Evolutionary conservation across 2,888 invertebrate species (phyloP), one percentile per base, ranked within the genome.

Genomic region (Lasioglossum vierecki): DNA sequence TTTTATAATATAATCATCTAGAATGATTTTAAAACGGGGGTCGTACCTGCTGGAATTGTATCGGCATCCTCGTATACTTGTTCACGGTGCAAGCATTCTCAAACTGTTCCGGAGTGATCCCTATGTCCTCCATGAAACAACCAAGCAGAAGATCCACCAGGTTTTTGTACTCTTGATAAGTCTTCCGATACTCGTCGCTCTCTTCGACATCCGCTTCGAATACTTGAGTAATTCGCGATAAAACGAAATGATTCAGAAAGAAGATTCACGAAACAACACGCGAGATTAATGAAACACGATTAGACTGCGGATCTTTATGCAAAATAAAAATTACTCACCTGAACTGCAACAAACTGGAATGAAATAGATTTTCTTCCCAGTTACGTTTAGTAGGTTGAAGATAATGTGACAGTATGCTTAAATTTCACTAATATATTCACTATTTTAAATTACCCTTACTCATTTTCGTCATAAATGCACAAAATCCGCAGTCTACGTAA

Each of bases 91-190:
- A 98, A 11, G 98, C 98, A 76, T 96, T 96, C 94, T 98, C 98
- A 93, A 98, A 98, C 94, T 99, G 98, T 89, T 98, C 97, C 0
- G 98, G 97, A 0, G 97, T 97, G 89, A 99, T 98, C 73, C 98
- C 97, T 93, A 98, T 97, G 92, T 99, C 99, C 91, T 98, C 98
- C 97, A 98, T 98, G 93, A 98, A 99, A 81, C 98, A 98, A 70
- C 98, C 98, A 71, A 99, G 95, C 97, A 99, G 97, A 80, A 97
- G 96, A 93, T 98, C 98, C n/a, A 99, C 97, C 95, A 99, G 96
- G 94, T 98, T 97, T 93, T 98, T 98, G 93, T 98, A 99, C 92
- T 98, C 98, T 87, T 97, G 97, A 93, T 98, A 98, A 78, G 98
- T 96, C 90, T 96, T 96, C 87, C 96, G 96, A 93, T 98, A 98